Conservation (phyloP, 2,797 vertebrate genomes). For the Cephalopachus bancanus region DNA sequence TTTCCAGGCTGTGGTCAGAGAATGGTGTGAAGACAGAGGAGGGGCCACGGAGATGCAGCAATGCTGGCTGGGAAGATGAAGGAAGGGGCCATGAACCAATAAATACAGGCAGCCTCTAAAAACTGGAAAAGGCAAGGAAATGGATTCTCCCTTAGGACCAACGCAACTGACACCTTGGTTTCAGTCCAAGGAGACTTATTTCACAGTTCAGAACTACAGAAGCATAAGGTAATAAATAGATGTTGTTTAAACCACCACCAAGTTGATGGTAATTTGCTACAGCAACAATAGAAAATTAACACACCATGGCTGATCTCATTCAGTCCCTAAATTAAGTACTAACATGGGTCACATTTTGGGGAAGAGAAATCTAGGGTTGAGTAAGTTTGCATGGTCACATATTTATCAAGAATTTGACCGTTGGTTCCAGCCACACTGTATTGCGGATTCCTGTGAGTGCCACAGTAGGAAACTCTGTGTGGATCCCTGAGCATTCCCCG, state of each 20-base stretch:
- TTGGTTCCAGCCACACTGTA: not conserved
- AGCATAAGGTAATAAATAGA: not conserved
- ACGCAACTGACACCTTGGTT: not conserved
- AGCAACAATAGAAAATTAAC: not conserved
- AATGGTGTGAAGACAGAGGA: not conserved
- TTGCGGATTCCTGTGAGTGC: not conserved
- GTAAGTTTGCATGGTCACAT: too few relatives aligned
- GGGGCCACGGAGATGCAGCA: not conserved
- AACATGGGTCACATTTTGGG: not conserved
- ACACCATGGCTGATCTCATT: not conserved
- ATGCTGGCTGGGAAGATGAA: not conserved
- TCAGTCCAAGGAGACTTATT: not conserved
- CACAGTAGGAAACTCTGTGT: rapidly evolving
- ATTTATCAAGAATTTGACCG: not conserved
- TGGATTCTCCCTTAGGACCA: not conserved
- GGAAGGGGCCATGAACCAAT: not conserved
- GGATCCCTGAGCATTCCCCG: not conserved
- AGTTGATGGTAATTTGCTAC: not conserved
- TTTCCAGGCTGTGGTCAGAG: not conserved
- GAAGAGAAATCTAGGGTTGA: not conserved
- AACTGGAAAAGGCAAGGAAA: not conserved
- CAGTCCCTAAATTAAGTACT: not conserved
- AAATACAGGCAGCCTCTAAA: not conserved
- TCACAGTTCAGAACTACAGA: not conserved
- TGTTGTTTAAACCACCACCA: not conserved